Conservation (phyloP, 2,888 invertebrate genomes). For the Pedicia rivosa region DNA sequence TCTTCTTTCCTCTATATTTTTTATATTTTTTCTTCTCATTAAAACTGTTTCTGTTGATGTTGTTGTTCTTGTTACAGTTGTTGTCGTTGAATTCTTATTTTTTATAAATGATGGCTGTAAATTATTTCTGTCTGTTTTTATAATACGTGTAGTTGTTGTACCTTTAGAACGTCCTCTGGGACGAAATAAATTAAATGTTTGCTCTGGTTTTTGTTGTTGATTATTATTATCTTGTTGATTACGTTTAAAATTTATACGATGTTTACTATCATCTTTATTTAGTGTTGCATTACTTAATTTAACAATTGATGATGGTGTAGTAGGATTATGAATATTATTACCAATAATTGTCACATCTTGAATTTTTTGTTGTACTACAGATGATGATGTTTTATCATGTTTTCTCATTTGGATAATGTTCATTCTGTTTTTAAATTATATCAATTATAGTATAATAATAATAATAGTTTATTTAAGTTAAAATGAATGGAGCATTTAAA, state of each 20-base stretch:
- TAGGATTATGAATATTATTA: no score
- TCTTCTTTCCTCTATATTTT: conserved; percentile 1
- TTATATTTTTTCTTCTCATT: conserved; percentile 1
- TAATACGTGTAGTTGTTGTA: background rate
- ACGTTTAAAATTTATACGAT: no score
- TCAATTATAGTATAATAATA: no score
- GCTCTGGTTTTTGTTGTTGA: no score
- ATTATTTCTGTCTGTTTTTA: background rate
- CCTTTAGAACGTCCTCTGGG: background rate
- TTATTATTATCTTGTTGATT: background rate
- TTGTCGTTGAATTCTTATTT: background rate
- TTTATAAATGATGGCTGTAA: background rate
- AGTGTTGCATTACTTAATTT: background rate
- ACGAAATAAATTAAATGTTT: no score
- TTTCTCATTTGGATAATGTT: conserved; percentile 11
- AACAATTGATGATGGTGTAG: no score
- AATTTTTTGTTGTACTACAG: background rate
- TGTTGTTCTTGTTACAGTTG: conserved; percentile 13
- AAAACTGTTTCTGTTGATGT: conserved; percentile 11
- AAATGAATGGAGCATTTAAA: no score
- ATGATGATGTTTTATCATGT: conserved; percentile 9
- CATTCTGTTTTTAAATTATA: conserved; percentile 10
- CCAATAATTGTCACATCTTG: background rate
- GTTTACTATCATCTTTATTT: background rate
- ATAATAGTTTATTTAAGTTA: no score